Evolutionary conservation across 2,888 invertebrate genomes (phyloP), one percentile per base, ranked within the genome.

Genomic region (Gryllus longicercus): DNA sequence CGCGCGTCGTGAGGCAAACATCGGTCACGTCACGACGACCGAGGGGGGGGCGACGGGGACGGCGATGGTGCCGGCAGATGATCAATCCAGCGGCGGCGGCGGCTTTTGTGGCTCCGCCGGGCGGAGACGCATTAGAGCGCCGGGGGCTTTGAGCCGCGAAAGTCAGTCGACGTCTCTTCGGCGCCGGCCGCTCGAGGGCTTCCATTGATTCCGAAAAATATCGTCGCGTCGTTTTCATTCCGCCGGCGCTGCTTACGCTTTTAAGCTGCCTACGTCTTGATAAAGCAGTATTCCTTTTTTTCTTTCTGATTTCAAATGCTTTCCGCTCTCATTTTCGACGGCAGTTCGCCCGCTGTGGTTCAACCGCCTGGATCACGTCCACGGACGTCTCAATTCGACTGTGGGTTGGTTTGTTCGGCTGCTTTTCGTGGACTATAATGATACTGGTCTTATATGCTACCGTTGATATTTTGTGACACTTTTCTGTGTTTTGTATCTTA

Each of bases 141-240:
- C 4, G 16, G 18, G 12, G 12, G 16, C 63, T 63, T 63, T 63
- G 63, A 63, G n/a, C 63, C 16, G n/a, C 8, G 63, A 63, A 63
- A 63, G 63, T 38, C 38, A 38, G 38, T 38, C 38, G 38, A 63
- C 63, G 14, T n/a, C 63, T 63, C 63, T 63, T 63, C 63, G n/a
- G n/a, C 8, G 21, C 21, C 21, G n/a, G 63, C 14, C n/a, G 16
- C 63, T n/a, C 63, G n/a, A 63, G n/a, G 63, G n/a, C n/a, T n/a
- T 63, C 63, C 63, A 63, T 63, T 63, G 63, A 63, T 63, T 63
- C n/a, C 63, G 63, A n/a, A n/a, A 63, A 63, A 63, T 18, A 63
- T 18, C n/a, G n/a, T 63, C 16, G 63, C 63, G 63, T 63, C 63
- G 16, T 63, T n/a, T n/a, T 63, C 63, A 63, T 63, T 63, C 63